phyloP scores from a whole-genome alignment of 2,888 invertebrate species.

The Drosophila conformis region DNA sequence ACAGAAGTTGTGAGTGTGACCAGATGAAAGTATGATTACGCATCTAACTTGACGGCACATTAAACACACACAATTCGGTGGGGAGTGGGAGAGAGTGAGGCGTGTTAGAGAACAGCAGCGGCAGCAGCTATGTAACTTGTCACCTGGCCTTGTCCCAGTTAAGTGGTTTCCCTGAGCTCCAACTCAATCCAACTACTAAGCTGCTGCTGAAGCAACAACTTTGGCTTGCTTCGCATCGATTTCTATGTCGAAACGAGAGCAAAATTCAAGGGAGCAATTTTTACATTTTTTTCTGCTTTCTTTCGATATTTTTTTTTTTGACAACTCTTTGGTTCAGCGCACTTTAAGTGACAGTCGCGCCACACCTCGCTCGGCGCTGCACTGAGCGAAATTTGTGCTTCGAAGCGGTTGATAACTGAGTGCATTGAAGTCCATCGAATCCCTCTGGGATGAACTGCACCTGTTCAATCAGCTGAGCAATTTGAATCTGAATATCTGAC shows the following conservation, averaged over 20 bases:
- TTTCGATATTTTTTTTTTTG: slow-evolving; percentile 31
- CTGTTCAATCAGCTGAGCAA: not conserved
- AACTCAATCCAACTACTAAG: slow-evolving; percentile 28
- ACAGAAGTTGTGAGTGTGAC: slow-evolving; percentile 18
- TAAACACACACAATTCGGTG: slow-evolving; percentile 31
- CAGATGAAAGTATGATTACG: slow-evolving; percentile 15
- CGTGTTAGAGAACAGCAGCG: not conserved
- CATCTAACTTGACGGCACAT: slow-evolving; percentile 23
- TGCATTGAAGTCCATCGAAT: not conserved
- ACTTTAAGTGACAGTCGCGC: slow-evolving; percentile 66
- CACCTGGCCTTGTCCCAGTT: slow-evolving; percentile 38
- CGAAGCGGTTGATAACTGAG: not conserved
- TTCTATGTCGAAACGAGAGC: slow-evolving; percentile 18
- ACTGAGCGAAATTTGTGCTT: not conserved
- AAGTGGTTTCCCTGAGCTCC: slow-evolving; percentile 36
- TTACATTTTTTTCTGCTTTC: slow-evolving; percentile 27
- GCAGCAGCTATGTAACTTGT: slow-evolving; percentile 12
- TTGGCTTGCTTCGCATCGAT: slow-evolving; percentile 42
- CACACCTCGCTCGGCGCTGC: slow-evolving; percentile 20
- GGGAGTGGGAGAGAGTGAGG: too few relatives aligned
- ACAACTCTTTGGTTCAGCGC: slow-evolving; percentile 67
- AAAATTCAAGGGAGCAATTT: slow-evolving; percentile 35
- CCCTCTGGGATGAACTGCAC: not conserved
- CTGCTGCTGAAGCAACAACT: slow-evolving; percentile 10
- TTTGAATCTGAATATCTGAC: not conserved